Base-by-base conservation (phyloP, 2,113 vertebrate genomes). In the Apteryx owenii region DNA sequence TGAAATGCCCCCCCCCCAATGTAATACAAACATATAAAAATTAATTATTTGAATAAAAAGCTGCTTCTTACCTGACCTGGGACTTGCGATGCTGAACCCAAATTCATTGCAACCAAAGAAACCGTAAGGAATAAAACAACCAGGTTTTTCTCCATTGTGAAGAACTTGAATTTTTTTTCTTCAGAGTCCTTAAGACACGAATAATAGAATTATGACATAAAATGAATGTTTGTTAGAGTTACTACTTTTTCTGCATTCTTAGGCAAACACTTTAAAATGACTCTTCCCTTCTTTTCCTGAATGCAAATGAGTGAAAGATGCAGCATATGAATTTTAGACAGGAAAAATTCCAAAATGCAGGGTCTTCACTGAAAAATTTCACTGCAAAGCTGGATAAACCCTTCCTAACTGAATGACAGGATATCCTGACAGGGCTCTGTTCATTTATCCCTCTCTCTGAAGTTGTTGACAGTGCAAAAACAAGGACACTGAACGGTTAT, bases 351-450 rank as follows among this genome's bases (percentile, higher is more conserved):
- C 71, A 66, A 89, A 95, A 96, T 13, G 25, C 61, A 50, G 66
- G 29, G 78, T 53, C 65, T 75, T 91, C 71, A 72, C 86, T 40
- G 89, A 80, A 81, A 90, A 44, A 20, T 84, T 94, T 87, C 44
- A 21, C 84, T 90, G 71, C 64, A 70, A 79, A 89, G 89, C 93
- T 75, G 89, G 88, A 96, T 97, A 96, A 97, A 96, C 38, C 64
- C 58, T 96, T 91, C 89, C 95, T 53, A 66, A 65, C 54, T 94
- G 95, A 97, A 97, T 98, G 96, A 93, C 98, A 98, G 98, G 98
- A 98, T 98, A 98, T 98, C 98, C 98, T 98, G 98, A 84, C 15
- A 11, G 93, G 92, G 73, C 78, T 69, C 38, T 56, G 28, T 16
- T 84, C 60, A 61, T 87, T 89, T 93, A 77, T 80, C 84, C 76